Conservation (phyloP, 2,113 vertebrate genomes). For the Gallinago undulata region DNA sequence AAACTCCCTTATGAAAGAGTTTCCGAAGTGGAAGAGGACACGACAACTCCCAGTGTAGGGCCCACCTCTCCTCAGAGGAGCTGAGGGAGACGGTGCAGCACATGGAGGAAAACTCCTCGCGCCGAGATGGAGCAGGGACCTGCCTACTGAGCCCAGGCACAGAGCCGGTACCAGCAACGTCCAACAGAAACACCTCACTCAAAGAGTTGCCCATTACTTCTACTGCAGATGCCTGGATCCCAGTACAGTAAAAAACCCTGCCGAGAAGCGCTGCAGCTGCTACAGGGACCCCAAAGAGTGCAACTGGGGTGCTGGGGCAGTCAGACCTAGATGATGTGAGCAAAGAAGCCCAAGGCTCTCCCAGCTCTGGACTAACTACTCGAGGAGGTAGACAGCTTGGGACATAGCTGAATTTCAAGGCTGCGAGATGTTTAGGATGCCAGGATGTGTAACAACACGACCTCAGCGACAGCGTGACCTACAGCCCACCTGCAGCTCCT, state of each 20-base stretch:
- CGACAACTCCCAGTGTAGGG: accelerated
- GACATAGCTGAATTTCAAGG: not conserved
- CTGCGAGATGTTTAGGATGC: not conserved
- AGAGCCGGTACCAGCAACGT: not conserved
- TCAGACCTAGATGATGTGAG: not conserved
- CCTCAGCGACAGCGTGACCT: not conserved
- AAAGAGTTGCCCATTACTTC: not conserved
- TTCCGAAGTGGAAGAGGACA: not conserved
- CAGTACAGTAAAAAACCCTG: not conserved
- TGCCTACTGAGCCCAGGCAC: not conserved
- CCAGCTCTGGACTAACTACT: not conserved
- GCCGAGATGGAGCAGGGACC: not conserved
- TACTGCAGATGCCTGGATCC: not conserved
- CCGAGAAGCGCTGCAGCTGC: not conserved
- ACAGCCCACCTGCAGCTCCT: not conserved
- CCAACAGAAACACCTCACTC: not conserved
- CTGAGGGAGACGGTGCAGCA: not conserved
- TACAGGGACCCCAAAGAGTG: not conserved
- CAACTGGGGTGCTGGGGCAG: not conserved
- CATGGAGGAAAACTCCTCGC: not conserved
- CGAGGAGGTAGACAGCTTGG: not conserved
- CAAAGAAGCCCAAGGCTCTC: not conserved
- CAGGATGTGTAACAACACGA: accelerated
- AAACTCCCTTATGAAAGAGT: not conserved
- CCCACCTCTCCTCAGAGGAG: not conserved